Base-by-base conservation (phyloP, 2,797 vertebrate species). In the Lepus oiostolus region DNA sequence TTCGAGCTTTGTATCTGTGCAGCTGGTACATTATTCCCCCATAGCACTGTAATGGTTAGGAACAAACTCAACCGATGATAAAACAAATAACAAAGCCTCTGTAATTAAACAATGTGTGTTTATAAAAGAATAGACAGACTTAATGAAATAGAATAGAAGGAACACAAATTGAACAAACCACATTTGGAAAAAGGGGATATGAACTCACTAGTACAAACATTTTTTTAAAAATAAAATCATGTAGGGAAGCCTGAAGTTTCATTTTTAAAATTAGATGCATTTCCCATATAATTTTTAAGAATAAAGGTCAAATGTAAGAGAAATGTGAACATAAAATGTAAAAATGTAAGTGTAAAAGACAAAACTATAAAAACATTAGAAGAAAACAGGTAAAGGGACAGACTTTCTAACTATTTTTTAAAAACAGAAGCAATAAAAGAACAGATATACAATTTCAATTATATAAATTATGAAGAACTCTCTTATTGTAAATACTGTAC, bases 21-120 rank as follows among this genome's bases (percentile, higher is more conserved):
- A 83, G 35, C 52, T 96, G 96, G 62, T 94, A 94, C 42, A 87
- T 96, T 42, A 97, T 54, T 58, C 85, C 97, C 94, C 65, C n/a
- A 77, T 2, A 89, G 19, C 12, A 32, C 19, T 70, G 11, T 54
- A 30, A 63, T 42, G 4, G 11, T 14, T 38, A 70, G 26, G 70
- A 26, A 79, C 32, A 63, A 93, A 65, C 14, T 84, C 32, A 85
- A 38, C 11, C 38, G 3, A 74, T 47, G 38, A 19, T 60, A 86
- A 88, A 89, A 72, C 19, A 85, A 88, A 67, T 30, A 32, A 30
- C 26, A 19, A 67, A 74, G 1, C 10, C 1, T 47, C 0, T 88
- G 8, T 60, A 65, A 67, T 63, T 79, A 67, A 82, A 81, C 0
- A 30, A 9, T 19, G 42, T 79, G 30, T 4, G 10, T 38, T 71